phyloP scores from a whole-genome alignment of 2,113 vertebrate genomes.

The Puntigrus tetrazona region DNA sequence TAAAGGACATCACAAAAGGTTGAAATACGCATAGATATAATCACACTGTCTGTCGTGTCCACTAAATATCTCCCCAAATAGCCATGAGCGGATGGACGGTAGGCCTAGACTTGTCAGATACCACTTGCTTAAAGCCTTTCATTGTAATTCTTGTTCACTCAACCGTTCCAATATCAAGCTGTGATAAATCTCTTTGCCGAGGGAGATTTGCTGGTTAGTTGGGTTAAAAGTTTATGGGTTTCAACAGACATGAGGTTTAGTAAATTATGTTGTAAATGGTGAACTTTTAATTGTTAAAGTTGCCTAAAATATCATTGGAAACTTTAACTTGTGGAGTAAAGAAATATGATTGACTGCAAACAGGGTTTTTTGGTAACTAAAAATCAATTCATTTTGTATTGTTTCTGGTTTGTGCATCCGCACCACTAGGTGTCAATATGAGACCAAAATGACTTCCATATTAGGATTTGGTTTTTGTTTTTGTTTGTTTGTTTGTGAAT shows the following conservation, averaged over 20 bases:
- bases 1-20: neutral
- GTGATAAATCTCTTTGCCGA: neutral
- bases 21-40: neutral
- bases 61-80: conserved; percentile 10
- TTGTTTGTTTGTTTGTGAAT: neutral
- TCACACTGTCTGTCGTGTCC: neutral
- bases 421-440: neutral
- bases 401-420: neutral
- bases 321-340: neutral
- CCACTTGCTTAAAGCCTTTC: neutral
- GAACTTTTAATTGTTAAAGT: neutral
- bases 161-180: neutral
- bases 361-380: neutral
- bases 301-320: neutral
- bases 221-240: neutral
- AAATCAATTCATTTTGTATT: neutral
- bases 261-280: neutral
- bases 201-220: neutral
- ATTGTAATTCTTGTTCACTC: neutral
- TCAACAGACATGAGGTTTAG: neutral
- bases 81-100: neutral
- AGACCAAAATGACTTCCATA: neutral
- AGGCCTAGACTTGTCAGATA: neutral
- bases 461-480: neutral
- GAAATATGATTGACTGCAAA: neutral